Percentiles rank a stretch among this genome's conserved stretches.
Evolutionary conservation across 2,888 invertebrate genomes (phyloP).

Genomic region (Papilio gigon): DNA sequence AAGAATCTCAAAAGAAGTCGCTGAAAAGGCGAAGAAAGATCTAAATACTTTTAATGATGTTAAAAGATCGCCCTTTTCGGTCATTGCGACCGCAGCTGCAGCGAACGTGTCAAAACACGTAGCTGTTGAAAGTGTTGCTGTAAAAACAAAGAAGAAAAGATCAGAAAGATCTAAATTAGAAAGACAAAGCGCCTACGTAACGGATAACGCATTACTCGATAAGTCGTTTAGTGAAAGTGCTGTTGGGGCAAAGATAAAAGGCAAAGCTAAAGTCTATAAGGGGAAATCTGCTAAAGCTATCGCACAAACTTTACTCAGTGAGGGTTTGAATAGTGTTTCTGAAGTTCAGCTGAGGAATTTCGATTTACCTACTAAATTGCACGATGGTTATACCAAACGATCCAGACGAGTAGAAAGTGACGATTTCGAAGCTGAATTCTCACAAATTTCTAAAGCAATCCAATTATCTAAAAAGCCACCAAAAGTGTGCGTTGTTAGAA

Average conservation of each 20-base stretch:
- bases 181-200: slow-evolving; percentile 75
- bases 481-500: slow-evolving; percentile 64
- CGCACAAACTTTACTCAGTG: slow-evolving; percentile 84
- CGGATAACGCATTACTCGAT: slow-evolving; percentile 70
- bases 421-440: slow-evolving; percentile 51
- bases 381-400: slow-evolving; percentile 29
- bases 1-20: slow-evolving; percentile 85
- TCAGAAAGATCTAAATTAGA: slow-evolving; percentile 65
- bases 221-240: slow-evolving; percentile 71
- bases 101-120: slow-evolving; percentile 85
- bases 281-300: slow-evolving; percentile 90
- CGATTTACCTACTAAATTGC: slow-evolving; percentile 52
- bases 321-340: slow-evolving; percentile 82
- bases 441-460: slow-evolving; percentile 50
- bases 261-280: slow-evolving; percentile 83
- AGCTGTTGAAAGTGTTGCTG: slow-evolving; percentile 76
- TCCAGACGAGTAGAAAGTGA: slow-evolving; percentile 22
- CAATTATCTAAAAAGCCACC: slow-evolving; percentile 62
- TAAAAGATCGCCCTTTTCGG: slow-evolving; percentile 84
- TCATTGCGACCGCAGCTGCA: slow-evolving; percentile 84
- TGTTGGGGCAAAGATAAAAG: slow-evolving; percentile 78
- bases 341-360: slow-evolving; percentile 62
- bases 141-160: slow-evolving; percentile 77
- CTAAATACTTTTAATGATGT: slow-evolving; percentile 83
- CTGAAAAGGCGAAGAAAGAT: slow-evolving; percentile 86